phyloP scores from a whole-genome alignment of 2,113 vertebrate species.

The Epinephelus cyanopodus region DNA sequence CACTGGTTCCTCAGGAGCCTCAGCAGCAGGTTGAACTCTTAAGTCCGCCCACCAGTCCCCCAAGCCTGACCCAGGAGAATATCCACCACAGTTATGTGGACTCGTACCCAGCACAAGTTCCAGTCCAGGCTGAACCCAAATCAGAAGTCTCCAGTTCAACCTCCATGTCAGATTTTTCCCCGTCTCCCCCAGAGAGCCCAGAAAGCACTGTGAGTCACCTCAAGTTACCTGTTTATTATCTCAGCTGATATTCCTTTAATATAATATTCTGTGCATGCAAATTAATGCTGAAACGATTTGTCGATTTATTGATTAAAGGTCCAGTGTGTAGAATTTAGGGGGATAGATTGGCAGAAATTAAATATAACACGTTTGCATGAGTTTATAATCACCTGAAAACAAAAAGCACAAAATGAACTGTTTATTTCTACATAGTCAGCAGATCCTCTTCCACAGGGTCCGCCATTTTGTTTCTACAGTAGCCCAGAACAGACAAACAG shows the following conservation, averaged over 20 bases:
- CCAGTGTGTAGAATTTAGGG: no score
- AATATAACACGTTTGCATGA: no score
- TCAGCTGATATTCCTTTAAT: no score
- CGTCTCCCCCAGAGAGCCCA: slow-evolving; percentile 76
- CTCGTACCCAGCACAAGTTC: slow-evolving; percentile 17
- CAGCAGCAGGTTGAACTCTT: slow-evolving; percentile 35
- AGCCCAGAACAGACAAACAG: no score
- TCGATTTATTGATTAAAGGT: background rate
- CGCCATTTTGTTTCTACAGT: no score
- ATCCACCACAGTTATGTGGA: background rate
- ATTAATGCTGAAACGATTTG: background rate
- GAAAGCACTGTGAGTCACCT: slow-evolving; percentile 80
- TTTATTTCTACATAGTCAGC: no score
- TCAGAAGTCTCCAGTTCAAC: slow-evolving; percentile 54
- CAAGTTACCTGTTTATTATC: background rate
- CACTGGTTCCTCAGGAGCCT: slow-evolving; percentile 35
- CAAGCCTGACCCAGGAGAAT: slow-evolving; percentile 25
- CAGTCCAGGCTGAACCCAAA: slow-evolving; percentile 24
- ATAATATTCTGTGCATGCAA: background rate
- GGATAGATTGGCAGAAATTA: no score
- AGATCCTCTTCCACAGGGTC: no score
- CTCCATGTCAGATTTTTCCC: slow-evolving; percentile 71
- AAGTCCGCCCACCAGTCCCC: slow-evolving; percentile 4
- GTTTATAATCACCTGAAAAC: no score
- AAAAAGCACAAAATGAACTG: no score